These are phyloP conservation scores for Trachemys scripta DNA, from an alignment of 2,113 vertebrate genomes.

Conservation along the genomic window DNA sequence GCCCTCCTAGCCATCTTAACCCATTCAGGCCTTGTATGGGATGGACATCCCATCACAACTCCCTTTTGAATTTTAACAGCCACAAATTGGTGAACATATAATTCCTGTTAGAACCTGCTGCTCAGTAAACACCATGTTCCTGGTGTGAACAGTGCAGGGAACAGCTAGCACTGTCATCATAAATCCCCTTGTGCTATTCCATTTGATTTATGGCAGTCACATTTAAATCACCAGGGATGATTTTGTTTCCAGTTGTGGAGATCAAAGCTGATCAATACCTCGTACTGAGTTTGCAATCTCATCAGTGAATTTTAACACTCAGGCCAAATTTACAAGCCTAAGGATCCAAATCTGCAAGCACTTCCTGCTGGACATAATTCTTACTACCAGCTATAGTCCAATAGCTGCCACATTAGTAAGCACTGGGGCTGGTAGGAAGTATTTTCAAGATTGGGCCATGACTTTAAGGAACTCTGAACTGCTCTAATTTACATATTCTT, in stretches of 20 bases:
- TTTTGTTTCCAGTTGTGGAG: background rate
- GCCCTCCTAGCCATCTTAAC: background rate
- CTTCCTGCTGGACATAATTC: background rate
- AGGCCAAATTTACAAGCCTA: background rate
- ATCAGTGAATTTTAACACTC: background rate
- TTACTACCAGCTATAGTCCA: background rate
- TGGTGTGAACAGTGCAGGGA: background rate
- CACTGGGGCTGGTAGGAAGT: background rate
- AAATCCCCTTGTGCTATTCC: background rate
- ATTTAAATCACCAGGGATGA: background rate
- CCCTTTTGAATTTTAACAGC: background rate
- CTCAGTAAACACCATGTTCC: background rate
- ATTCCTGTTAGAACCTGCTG: background rate
- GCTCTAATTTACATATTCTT: background rate
- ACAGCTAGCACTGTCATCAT: background rate
- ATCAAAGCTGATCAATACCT: conserved; percentile 7
- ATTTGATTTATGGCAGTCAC: background rate
- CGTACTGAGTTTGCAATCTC: background rate
- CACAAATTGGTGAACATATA: accelerated
- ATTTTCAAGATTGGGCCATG: background rate
- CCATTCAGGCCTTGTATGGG: background rate
- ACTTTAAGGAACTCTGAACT: background rate
- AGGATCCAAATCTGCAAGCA: background rate
- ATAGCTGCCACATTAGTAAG: background rate
- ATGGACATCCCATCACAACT: background rate